A percentile compares a stretch with the other conserved stretches of the same genome.
These are phyloP conservation scores for Mythimna albipuncta DNA, from an alignment of 2,888 invertebrate genomes.

Conservation along the genomic window DNA sequence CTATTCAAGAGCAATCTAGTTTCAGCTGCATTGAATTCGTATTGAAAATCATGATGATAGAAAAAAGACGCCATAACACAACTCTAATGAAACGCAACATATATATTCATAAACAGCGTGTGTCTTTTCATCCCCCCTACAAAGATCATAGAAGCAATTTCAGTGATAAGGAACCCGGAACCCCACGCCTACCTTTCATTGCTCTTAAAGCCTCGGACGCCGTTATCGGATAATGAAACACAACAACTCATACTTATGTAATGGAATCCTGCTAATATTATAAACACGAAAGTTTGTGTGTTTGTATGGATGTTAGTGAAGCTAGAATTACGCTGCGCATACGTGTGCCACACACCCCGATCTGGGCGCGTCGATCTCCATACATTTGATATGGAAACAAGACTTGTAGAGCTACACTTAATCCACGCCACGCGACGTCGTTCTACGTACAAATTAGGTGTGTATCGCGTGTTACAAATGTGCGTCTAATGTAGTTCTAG, in stretches of 20 bases:
- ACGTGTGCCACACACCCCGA: too few relatives aligned
- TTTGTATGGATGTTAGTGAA: too few relatives aligned
- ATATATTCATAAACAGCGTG: slow-evolving; percentile 5
- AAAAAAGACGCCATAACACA: not conserved
- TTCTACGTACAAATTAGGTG: too few relatives aligned
- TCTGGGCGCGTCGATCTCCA: too few relatives aligned
- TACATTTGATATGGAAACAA: too few relatives aligned
- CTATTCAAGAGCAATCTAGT: not conserved
- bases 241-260: slow-evolving; percentile 51
- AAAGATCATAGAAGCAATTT: slow-evolving; percentile 13
- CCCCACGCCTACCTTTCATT: slow-evolving; percentile 16
- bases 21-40: not conserved
- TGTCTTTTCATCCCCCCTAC: not conserved
- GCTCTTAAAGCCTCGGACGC: slow-evolving; percentile 22
- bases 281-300: too few relatives aligned
- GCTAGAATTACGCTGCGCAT: too few relatives aligned
- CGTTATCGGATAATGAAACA: slow-evolving; percentile 50
- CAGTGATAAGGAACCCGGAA: slow-evolving; percentile 49
- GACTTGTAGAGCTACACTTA: too few relatives aligned
- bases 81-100: not conserved
- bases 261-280: slow-evolving; percentile 2
- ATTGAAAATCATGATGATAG: not conserved
- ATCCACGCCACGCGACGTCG: too few relatives aligned
- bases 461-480: too few relatives aligned
- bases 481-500: too few relatives aligned